Percentiles rank a stretch among this genome's conserved stretches.
phyloP scores from a whole-genome alignment of 2,888 invertebrate species.

The Hirtodrosophila cameraria region DNA sequence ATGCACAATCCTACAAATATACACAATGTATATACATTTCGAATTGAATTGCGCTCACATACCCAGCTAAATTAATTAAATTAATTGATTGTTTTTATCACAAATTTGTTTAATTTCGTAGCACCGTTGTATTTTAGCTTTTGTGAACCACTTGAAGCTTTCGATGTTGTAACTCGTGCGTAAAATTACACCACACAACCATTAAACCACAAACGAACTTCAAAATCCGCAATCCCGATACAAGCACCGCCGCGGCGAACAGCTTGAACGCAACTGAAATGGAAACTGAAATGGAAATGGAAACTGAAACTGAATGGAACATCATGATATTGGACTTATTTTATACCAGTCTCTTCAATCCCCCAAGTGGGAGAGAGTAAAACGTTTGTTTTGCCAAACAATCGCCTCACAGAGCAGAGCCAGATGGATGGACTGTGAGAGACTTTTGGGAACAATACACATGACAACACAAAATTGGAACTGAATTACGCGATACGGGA shows the following conservation, averaged over 20 bases:
- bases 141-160: slow-evolving; percentile 56
- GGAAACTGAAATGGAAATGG: too few species aligned
- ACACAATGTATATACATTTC: not conserved
- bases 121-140: not conserved
- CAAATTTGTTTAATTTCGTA: slow-evolving; percentile 1
- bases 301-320: slow-evolving; percentile 34
- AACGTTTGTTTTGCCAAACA: slow-evolving; percentile 18
- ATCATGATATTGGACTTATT: too few species aligned
- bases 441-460: slow-evolving; percentile 11
- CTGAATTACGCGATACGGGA: too few species aligned
- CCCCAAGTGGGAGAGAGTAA: slow-evolving; percentile 12
- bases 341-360: not conserved
- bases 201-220: not conserved
- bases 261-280: slow-evolving; percentile 42
- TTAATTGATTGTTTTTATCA: slow-evolving; percentile 15
- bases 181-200: slow-evolving; percentile 15
- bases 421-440: not conserved
- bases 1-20: not conserved
- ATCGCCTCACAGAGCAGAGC: not conserved
- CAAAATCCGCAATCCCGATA: slow-evolving; percentile 4
- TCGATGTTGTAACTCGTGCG: slow-evolving; percentile 54
- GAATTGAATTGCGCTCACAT: slow-evolving; percentile 1
- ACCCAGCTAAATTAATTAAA: not conserved
- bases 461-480: slow-evolving; percentile 11
- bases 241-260: slow-evolving; percentile 32